Evolutionary conservation across 23 tunicate genomes (phyloP).

Genomic region (Clavelina lepadiformis): DNA sequence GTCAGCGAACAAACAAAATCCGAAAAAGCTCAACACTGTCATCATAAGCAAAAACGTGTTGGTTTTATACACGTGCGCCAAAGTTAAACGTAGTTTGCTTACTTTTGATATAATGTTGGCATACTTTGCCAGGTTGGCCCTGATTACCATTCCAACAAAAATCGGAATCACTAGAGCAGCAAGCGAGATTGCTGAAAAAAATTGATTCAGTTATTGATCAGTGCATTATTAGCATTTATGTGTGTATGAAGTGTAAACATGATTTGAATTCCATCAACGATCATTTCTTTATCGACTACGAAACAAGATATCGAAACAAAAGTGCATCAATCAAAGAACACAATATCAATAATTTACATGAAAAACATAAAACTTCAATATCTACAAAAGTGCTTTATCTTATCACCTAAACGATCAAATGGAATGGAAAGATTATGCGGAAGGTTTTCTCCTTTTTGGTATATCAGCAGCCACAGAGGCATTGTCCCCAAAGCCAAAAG

Average conservation of each 20-base stretch:
- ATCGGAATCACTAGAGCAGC: conserved; percentile 36
- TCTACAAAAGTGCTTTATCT: too few species aligned
- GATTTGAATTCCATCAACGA: too few species aligned
- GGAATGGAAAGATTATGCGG: conserved; percentile 9
- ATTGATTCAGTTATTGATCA: too few species aligned
- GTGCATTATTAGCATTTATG: too few species aligned
- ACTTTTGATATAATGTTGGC: conserved; percentile 18
- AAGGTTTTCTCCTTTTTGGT: conserved; percentile 1
- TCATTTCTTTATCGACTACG: too few species aligned
- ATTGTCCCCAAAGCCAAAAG: conserved; percentile 47
- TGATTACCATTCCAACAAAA: conserved; percentile 40
- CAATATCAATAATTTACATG: not conserved
- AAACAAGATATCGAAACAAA: not conserved
- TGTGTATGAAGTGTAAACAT: too few species aligned
- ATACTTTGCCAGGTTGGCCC: conserved; percentile 1
- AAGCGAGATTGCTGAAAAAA: conserved; percentile 36
- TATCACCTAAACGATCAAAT: conserved; percentile 27
- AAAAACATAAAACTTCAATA: too few species aligned
- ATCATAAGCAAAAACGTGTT: not conserved
- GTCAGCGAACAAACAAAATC: not conserved
- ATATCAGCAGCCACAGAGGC: conserved; percentile 64
- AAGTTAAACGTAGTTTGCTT: not conserved
- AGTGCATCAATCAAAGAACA: not conserved
- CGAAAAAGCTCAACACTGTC: not conserved
- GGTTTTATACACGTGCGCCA: not conserved